phyloP scores from a whole-genome alignment of 2,888 invertebrate genomes.

The Rapana venosa region DNA sequence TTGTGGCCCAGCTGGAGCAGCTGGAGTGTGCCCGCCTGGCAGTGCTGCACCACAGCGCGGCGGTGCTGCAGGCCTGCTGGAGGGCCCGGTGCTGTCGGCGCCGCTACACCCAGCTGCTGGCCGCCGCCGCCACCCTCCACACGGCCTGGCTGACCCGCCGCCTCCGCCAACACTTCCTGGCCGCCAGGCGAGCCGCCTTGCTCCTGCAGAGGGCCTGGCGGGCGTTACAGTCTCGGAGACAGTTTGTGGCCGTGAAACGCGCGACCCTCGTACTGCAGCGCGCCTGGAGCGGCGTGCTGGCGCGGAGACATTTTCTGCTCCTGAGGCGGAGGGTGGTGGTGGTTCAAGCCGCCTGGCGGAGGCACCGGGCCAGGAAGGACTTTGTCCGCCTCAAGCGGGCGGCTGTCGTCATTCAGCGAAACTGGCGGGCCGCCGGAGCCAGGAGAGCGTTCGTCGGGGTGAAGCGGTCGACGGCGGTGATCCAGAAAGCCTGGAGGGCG shows the following conservation, averaged over 20 bases:
- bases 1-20: conserved; percentile 60
- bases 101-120: conserved; percentile 15
- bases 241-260: not conserved
- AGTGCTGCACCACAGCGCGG: conserved; percentile 50
- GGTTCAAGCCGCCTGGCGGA: conserved; percentile 46
- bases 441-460: not conserved
- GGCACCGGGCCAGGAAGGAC: conserved; percentile 31
- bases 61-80: conserved; percentile 61
- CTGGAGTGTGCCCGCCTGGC: conserved; percentile 60
- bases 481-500: not conserved
- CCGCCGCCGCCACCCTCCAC: conserved; percentile 49
- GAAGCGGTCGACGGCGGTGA: not conserved
- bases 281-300: not conserved
- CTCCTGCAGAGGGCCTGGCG: conserved; percentile 50
- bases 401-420: conserved; percentile 34
- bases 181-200: conserved; percentile 25
- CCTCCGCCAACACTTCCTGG: not conserved
- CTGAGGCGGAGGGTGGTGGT: not conserved
- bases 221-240: conserved; percentile 32
- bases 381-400: conserved; percentile 7
- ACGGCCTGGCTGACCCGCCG: conserved; percentile 49
- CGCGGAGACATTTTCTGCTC: not conserved
- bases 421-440: not conserved
- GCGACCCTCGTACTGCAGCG: conserved; percentile 47
- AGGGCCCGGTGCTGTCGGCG: conserved; percentile 42